Evolutionary conservation across 2,888 invertebrate genomes (phyloP), one percentile per base, ranked within the genome.

Genomic region (Metopia argyrocephala): DNA sequence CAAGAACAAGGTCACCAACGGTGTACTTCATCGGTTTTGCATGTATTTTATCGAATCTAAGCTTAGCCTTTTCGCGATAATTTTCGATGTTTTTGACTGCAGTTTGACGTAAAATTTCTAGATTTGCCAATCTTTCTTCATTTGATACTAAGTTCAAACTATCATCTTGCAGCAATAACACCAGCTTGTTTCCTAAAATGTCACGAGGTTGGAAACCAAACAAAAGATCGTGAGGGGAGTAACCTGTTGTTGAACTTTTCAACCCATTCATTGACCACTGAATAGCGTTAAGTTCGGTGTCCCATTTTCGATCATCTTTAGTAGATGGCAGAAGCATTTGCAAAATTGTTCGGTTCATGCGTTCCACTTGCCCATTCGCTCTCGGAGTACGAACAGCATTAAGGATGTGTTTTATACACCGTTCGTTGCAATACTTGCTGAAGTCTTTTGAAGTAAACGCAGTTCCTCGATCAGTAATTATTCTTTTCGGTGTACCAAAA

Each of bases 381-480:
- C 85, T 74, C 0, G 83, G 85, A 7, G 83, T 83, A 15, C 81
- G 83, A n/a, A 84, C 79, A 0, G 84, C 84, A 57, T 76, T 82
- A 48, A 83, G 75, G 1, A 85, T 69, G 61, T 85, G 85, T 46
- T 82, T n/a, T n/a, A n/a, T n/a, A n/a, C n/a, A 61, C 15, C 85
- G 56, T 6, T 80, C 66, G 4, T 62, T 27, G 61, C 81, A 83
- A 56, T 83, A 84, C 6, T 66, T 57, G 38, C 82, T 65, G 61
- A 85, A 85, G 15, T 31, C 68, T n/a, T 81, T 66, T 2, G 85
- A 82, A 0, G 83, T 85, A 71, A 76, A 86, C 1, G 84, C 85
- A 1, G 85, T 83, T 1, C 85, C 85, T 18, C 84, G 64, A 78
- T n/a, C n/a, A n/a, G n/a, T n/a, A n/a, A n/a, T n/a, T n/a, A n/a